phyloP scores from a whole-genome alignment of 2,797 vertebrate species.

The Atherinosoma microstoma region DNA sequence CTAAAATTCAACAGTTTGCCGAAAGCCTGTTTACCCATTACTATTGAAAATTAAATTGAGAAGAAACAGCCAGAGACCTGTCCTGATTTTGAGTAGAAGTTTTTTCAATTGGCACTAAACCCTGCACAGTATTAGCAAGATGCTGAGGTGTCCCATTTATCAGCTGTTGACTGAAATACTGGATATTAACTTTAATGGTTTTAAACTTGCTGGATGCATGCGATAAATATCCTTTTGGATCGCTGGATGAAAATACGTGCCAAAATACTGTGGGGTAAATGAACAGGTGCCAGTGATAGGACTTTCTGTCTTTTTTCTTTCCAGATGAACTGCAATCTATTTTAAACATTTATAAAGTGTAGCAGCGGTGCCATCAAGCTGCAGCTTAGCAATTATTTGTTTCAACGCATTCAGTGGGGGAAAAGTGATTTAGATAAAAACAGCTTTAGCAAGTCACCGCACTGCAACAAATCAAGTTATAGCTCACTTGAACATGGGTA shows the following conservation, averaged over 20 bases:
- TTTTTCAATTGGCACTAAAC: constrained; percentile 46
- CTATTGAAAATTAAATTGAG: constrained; percentile 27
- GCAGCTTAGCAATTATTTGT: constrained; percentile 39
- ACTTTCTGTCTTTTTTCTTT: constrained; percentile 33
- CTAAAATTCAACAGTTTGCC: constrained; percentile 31
- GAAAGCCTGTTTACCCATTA: constrained; percentile 34
- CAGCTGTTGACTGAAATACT: constrained; percentile 48
- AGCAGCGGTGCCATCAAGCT: constrained; percentile 28
- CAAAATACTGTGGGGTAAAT: constrained; percentile 58
- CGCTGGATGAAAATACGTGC: constrained; percentile 35
- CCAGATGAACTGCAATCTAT: constrained; percentile 41
- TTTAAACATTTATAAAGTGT: constrained; percentile 49
- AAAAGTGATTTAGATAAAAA: constrained; percentile 18
- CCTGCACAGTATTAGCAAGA: constrained; percentile 35
- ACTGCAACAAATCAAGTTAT: constrained; percentile 1
- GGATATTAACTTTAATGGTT: constrained; percentile 58
- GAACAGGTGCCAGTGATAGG: constrained; percentile 56
- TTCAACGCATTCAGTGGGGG: constrained; percentile 27
- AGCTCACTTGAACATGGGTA: neutral
- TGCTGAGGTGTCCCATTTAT: constrained; percentile 56
- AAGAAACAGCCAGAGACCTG: constrained; percentile 43
- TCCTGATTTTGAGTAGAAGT: constrained; percentile 44
- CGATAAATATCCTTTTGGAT: constrained; percentile 53
- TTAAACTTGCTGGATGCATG: constrained; percentile 42
- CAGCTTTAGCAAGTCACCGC: constrained; percentile 6